Conservation (phyloP, 2,797 vertebrate species). For the Numenius phaeopus region DNA sequence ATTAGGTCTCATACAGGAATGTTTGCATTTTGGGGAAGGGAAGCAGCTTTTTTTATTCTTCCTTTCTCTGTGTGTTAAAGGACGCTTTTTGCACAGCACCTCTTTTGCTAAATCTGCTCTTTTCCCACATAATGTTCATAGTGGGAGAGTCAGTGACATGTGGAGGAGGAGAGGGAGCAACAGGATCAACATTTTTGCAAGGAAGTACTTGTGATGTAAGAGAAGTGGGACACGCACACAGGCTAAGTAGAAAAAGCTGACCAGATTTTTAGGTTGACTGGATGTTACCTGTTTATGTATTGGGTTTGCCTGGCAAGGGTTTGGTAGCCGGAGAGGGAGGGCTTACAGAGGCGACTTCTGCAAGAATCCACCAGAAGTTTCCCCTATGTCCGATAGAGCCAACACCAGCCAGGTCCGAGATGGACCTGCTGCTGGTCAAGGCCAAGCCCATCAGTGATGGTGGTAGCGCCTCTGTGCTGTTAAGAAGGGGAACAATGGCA, state of each 20-base stretch:
- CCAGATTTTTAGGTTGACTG: not conserved
- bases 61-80: not conserved
- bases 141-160: not conserved
- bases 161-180: not conserved
- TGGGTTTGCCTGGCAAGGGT: not conserved
- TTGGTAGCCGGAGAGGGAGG: not conserved
- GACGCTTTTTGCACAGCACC: not conserved
- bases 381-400: not conserved
- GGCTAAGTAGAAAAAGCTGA: not conserved
- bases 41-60: not conserved
- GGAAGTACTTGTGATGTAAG: not conserved
- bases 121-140: not conserved
- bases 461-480: not conserved
- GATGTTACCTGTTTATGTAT: not conserved
- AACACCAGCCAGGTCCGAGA: not conserved
- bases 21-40: not conserved
- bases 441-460: not conserved
- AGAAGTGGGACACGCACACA: not conserved
- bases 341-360: not conserved
- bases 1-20: not conserved
- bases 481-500: not conserved
- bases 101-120: not conserved
- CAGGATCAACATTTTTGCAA: not conserved
- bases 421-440: not conserved
- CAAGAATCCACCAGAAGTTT: not conserved